Evolutionary conservation across 2,797 vertebrate species (phyloP).

Genomic region (Sebastes baramenuke): DNA sequence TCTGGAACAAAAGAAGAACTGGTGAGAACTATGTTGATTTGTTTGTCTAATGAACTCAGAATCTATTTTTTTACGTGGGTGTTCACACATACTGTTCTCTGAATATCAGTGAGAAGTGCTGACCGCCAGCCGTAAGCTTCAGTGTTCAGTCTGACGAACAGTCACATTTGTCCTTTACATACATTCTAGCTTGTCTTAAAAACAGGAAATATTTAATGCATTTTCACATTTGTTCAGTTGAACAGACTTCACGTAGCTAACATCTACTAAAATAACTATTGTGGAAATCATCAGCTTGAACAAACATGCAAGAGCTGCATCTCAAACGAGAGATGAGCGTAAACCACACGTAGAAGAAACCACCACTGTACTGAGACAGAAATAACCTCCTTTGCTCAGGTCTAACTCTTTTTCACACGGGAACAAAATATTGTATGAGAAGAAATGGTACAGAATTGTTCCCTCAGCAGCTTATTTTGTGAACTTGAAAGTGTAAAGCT

Average conservation of each 20-base stretch:
- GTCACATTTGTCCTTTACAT: no score
- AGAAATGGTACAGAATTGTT: neutral
- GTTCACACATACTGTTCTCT: no score
- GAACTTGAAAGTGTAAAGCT: neutral
- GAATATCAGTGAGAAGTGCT: no score
- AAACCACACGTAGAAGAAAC: neutral
- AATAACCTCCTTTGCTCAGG: neutral
- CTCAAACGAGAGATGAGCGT: neutral
- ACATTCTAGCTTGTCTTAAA: no score
- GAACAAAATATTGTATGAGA: neutral
- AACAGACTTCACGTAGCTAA: neutral
- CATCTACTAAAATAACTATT: neutral
- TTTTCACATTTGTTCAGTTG: neutral
- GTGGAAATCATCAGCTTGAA: neutral
- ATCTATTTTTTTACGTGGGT: no score
- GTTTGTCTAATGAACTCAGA: no score
- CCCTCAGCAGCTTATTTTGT: neutral
- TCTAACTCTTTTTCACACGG: neutral
- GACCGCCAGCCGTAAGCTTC: no score
- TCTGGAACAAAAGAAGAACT: neutral
- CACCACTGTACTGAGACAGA: neutral
- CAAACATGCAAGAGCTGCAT: neutral
- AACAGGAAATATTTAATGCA: neutral
- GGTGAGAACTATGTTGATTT: constrained; percentile 23
- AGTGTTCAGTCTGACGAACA: no score